A percentile compares a stretch with the other conserved stretches of the same genome.
These are phyloP conservation scores for Aphelenchoides bicaudatus DNA, from an alignment of 2,888 invertebrate species.

Conservation along the genomic window DNA sequence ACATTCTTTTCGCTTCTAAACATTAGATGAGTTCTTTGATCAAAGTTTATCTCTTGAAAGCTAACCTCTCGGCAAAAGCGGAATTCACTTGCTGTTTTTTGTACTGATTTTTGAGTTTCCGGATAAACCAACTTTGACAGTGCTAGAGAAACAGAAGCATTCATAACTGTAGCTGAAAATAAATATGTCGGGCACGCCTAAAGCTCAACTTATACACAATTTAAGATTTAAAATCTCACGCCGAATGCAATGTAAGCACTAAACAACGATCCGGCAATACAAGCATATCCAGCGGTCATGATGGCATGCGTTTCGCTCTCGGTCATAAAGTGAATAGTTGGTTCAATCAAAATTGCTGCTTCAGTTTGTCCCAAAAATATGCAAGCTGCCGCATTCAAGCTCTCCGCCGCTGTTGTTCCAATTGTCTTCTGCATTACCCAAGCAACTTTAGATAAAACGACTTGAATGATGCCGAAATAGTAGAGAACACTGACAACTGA, in stretches of 20 bases:
- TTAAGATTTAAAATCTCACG: constrained; percentile 20
- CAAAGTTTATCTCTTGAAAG: constrained; percentile 7
- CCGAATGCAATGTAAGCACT: constrained; percentile 81
- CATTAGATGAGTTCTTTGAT: constrained; percentile 16
- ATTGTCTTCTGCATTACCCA: constrained; percentile 67
- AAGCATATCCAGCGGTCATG: constrained; percentile 89
- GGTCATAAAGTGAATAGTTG: constrained; percentile 78
- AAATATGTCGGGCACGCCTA: constrained; percentile 74
- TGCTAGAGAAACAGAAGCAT: constrained; percentile 85
- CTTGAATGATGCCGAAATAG: constrained; percentile 83
- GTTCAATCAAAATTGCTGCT: constrained; percentile 80
- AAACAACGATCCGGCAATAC: constrained; percentile 84
- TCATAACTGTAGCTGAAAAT: constrained; percentile 89
- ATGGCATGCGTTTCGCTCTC: constrained; percentile 81
- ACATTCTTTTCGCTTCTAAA: too few relatives aligned
- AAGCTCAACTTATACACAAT: not conserved
- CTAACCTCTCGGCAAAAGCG: constrained; percentile 52
- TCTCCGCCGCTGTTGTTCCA: constrained; percentile 88
- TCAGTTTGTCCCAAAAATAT: constrained; percentile 91
- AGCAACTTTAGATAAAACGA: constrained; percentile 68
- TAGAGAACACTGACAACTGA: constrained; percentile 83
- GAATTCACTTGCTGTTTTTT: constrained; percentile 72
- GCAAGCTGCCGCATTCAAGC: constrained; percentile 83
- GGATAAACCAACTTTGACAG: constrained; percentile 86
- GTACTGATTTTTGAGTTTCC: constrained; percentile 76